Base-by-base conservation (phyloP, 1,140 invertebrate species). In the Argopecten irradians region DNA sequence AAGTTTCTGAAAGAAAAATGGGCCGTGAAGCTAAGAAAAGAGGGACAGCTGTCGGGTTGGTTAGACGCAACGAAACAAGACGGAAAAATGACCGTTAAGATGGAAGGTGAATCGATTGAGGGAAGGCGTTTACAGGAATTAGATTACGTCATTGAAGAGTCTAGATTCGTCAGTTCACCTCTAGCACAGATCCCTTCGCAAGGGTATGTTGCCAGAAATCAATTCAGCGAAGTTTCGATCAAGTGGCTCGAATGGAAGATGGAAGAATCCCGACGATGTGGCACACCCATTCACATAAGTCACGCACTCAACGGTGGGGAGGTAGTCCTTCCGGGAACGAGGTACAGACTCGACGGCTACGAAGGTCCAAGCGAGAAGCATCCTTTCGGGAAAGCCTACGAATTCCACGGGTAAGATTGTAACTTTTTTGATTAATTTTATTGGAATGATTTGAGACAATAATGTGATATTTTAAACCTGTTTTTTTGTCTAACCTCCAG, bases 161-260 rank as follows among this genome's bases (percentile, higher is more conserved):
- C 34, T 0, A 32, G 34, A 19, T 88, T 86, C 1, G 85, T 87
- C 33, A 87, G 71, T 28, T 87, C 85, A 43, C 89, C 82, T 0
- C 84, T 90, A 7, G 87, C 87, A 19, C 34, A 87, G 8, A 85
- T 90, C 5, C 87, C 89, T n/a, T 84, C 89, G 11, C 82, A 87
- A 19, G 89, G 89, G 8, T 90, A 88, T 34, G 55, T 83, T 13
- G 34, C 33, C 14, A 46, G 71, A 22, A 83, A 87, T 5, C 86
- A 90, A 82, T 87, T 86, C n/a, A 90, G 89, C n/a, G 85, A 84
- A 55, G 85, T 82, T 3, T 89, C 90, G n/a, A 89, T 89, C 28
- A 83, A 86, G 28, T 90, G 87, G 89, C 82, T 90, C 11, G 85
- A 90, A 85, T 89, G 84, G 84, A 35, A 83, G 3, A 90, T 88